Evolutionary conservation across 2,113 vertebrate species (phyloP), one percentile per base, ranked within the genome.

Genomic region (Indri indri): DNA sequence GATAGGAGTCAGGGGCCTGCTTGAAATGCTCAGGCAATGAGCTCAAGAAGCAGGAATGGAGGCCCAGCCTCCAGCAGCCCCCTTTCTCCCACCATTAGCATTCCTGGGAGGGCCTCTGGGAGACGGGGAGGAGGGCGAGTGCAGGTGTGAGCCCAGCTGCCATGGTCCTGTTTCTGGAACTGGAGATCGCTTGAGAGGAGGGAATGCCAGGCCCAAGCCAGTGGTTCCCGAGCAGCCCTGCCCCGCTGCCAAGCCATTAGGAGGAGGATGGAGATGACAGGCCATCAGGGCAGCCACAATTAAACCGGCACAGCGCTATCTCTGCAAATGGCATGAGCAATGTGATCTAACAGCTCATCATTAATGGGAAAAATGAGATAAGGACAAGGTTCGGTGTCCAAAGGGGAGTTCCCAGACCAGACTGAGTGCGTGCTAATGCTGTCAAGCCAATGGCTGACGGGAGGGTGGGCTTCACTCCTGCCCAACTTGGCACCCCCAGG

Each of bases 291-390:
- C 3, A 0, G 81, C 83, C 84, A 83, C 95, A 93, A 86, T 94
- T 94, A 97, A 95, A 84, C 87, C 54, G 5, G 57, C 50, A 59
- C 52, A 61, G 42, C 22, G 6, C 88, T 90, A 34, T 97, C 96
- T 88, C 95, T 93, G 93, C 93, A 90, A 97, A 96, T 79, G 65
- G 90, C 96, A 90, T 65, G 95, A 92, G 88, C 52, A 59, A 79
- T 91, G 95, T 96, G 91, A 97, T 95, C 96, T 97, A 97, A 94
- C 96, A 98, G 95, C 66, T 96, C 95, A 85, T 98, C 92, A 97
- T 94, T 97, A 97, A 96, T 68, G 93, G 32, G 88, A 34, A 52
- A 91, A 91, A 93, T 86, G 85, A 97, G 95, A 97, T 97, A 97
- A 97, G 66, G 70, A 82, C 74, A 6, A 45, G 65, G 85, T 90